A percentile compares a stretch with the other conserved stretches of the same genome.
These are phyloP conservation scores for Halichondria panicea DNA, from an alignment of 37 sponge, comb jelly and placozoan species.

Conservation along the genomic window DNA sequence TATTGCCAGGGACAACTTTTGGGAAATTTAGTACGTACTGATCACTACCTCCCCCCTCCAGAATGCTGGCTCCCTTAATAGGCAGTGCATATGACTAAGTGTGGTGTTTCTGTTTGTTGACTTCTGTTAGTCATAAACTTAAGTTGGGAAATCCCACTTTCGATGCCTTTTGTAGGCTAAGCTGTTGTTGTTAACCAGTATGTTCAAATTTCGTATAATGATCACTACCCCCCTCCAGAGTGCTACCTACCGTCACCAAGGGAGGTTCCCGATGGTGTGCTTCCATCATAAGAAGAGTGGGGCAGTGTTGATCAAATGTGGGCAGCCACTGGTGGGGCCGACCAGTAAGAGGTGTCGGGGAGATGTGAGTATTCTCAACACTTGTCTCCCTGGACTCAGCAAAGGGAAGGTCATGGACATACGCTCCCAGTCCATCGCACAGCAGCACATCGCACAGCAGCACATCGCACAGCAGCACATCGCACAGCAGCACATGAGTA, in stretches of 20 bases:
- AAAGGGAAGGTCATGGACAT: conserved; percentile 80
- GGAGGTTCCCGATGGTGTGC: conserved; percentile 79
- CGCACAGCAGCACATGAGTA: conserved; percentile 60
- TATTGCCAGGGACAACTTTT: too few relatives aligned
- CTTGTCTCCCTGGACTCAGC: conserved; percentile 47
- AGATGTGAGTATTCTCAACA: conserved; percentile 79
- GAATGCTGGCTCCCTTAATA: too few relatives aligned
- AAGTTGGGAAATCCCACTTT: background rate
- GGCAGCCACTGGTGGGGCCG: conserved; percentile 83
- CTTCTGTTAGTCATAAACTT: background rate
- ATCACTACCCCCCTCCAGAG: conserved; percentile 8
- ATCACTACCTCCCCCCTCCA: too few relatives aligned
- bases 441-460: conserved; percentile 55
- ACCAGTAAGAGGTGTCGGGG: conserved; percentile 63
- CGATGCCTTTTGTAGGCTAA: too few relatives aligned
- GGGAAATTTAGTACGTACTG: too few relatives aligned
- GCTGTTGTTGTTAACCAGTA: too few relatives aligned
- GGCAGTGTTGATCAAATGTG: conserved; percentile 68
- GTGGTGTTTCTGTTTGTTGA: background rate
- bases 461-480: conserved; percentile 45
- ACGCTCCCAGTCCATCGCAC: conserved; percentile 44
- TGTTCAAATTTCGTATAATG: too few relatives aligned
- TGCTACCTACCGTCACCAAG: conserved; percentile 66
- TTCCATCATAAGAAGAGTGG: conserved; percentile 72
- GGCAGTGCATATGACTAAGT: background rate